These are phyloP conservation scores for Vultur gryphus DNA, from an alignment of 2,797 vertebrate species.

Conservation along the genomic window DNA sequence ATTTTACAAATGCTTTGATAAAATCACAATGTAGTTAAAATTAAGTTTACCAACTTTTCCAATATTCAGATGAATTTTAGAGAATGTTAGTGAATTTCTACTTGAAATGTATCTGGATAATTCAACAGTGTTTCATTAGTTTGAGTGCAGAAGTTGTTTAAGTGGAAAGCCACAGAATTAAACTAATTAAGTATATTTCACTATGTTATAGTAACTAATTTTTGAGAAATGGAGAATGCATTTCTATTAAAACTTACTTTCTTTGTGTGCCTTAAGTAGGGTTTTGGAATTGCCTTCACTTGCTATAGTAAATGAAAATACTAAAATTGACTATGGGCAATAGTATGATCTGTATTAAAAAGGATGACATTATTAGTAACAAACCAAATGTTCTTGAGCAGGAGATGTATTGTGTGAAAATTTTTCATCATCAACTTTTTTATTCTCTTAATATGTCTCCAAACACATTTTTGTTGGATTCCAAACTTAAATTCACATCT, in stretches of 20 bases:
- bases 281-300: not conserved
- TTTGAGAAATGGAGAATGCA: not conserved
- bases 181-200: not conserved
- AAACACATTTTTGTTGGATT: not conserved
- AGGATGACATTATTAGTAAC: not conserved
- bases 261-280: not conserved
- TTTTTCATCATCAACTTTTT: not conserved
- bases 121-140: not conserved
- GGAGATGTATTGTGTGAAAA: not conserved
- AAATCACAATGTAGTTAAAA: not conserved
- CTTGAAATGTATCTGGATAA: not conserved
- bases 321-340: not conserved
- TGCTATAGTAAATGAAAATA: not conserved
- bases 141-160: not conserved
- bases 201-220: not conserved
- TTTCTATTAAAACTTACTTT: not conserved
- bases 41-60: not conserved
- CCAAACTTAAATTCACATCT: slow-evolving; percentile 11
- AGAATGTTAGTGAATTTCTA: not conserved
- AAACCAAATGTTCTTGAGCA: not conserved
- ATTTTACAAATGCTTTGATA: not conserved
- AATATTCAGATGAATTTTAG: not conserved
- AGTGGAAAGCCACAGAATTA: not conserved
- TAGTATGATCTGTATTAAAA: not conserved
- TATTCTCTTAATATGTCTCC: not conserved